Evolutionary conservation across 2,797 vertebrate species (phyloP).

Genomic region (Chiropotes sagulatus): DNA sequence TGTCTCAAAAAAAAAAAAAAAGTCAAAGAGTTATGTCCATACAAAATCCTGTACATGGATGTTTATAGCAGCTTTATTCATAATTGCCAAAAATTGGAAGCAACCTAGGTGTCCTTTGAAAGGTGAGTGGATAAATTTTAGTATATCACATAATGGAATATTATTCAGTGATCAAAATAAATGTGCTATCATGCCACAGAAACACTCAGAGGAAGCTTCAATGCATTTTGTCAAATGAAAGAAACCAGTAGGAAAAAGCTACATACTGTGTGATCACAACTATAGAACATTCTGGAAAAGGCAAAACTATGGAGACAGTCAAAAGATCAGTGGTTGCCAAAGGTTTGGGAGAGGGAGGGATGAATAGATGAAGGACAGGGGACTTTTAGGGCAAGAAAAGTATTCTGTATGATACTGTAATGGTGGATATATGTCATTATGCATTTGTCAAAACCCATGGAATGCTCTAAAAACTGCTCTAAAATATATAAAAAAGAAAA

Average conservation of each 20-base stretch:
- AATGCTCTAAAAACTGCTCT: background rate
- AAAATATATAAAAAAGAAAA: background rate
- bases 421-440: background rate
- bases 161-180: background rate
- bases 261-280: background rate
- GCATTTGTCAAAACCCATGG: background rate
- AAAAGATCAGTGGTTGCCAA: background rate
- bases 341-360: background rate
- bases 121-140: background rate
- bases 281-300: background rate
- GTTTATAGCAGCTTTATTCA: background rate
- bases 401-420: fast-evolving
- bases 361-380: no score
- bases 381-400: no score
- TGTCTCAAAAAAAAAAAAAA: background rate
- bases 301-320: background rate
- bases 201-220: background rate
- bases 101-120: background rate
- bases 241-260: background rate
- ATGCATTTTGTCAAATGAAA: background rate
- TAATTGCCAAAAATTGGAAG: background rate
- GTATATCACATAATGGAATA: background rate
- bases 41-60: background rate
- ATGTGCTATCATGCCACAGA: background rate
- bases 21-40: background rate